Evolutionary conservation across 2,888 invertebrate genomes (phyloP), one percentile per base, ranked within the genome.

Genomic region (Netelia virgata): DNA sequence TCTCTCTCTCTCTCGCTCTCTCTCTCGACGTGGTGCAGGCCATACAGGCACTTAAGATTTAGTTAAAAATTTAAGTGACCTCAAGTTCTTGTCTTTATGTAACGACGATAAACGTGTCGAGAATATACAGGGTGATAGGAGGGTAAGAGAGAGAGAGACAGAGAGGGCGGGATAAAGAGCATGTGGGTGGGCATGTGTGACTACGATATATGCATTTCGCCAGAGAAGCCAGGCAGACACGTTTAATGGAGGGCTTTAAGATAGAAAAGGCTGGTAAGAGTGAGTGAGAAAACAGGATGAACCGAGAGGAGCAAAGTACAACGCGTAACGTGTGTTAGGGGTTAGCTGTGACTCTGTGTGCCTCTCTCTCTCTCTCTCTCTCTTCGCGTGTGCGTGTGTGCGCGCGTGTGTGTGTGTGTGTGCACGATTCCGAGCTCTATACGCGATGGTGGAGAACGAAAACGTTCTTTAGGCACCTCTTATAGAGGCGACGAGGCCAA

Each of bases 171-270:
- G 47, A 28, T 36, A 28, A 47, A 23, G 61, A 47, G 47, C 36
- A 36, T 28, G 28, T 63, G 69, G 77, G 53, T 63, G 64, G 53
- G 41, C 28, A 75, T 36, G 36, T 64, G 69, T 18, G 36, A 41
- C 57, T 18, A 20, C 70, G 53, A 23, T 53, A 23, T 53, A 28
- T 78, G 70, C 63, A 70, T 55, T 72, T 63, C 18, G 55, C 53
- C 14, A 20, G 61, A 57, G 79, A 70, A 53, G 23, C 73, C 6
- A 55, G 18, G 66, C 75, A 79, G 83, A 73, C 70, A 79, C 79
- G 66, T 69, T 83, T 79, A 83, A 83, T 83, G 75, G 79, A 74
- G 77, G 77, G 43, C 70, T 64, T 75, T 75, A 79, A 50, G 36
- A 63, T 63, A 14, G 64, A 57, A 69, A 59, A 50, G 53, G 23